Percentiles rank a stretch among this genome's conserved stretches.
phyloP scores from a whole-genome alignment of 2,113 vertebrate species.

The Ptychochromis oligacanthus region DNA sequence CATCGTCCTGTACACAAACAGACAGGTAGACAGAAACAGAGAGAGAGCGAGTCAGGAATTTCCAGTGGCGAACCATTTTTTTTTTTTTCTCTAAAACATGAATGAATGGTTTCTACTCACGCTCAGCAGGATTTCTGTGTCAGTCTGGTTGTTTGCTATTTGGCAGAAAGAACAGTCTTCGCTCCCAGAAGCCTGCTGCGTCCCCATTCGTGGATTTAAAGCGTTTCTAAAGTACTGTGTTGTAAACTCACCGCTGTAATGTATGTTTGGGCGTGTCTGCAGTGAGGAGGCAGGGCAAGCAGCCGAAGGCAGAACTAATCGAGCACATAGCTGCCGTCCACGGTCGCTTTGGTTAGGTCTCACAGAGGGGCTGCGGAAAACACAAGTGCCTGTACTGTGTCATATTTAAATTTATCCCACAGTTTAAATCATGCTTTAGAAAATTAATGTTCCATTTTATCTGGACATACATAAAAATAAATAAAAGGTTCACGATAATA shows the following conservation, averaged over 20 bases:
- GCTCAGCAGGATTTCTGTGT: conserved; percentile 74
- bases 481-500: too few relatives aligned
- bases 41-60: not conserved
- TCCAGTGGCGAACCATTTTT: not conserved
- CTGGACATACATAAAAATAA: too few relatives aligned
- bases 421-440: too few relatives aligned
- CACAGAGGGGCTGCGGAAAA: too few relatives aligned
- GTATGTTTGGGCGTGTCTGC: not conserved
- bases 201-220: not conserved
- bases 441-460: too few relatives aligned
- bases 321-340: not conserved
- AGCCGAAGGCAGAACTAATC: not conserved
- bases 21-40: too few relatives aligned
- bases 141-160: conserved; percentile 71
- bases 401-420: too few relatives aligned
- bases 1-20: conserved; percentile 73
- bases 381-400: too few relatives aligned
- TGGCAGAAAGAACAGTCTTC: conserved; percentile 83
- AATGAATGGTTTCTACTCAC: conserved; percentile 35
- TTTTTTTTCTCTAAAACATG: not conserved
- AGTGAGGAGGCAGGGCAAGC: not conserved
- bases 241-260: not conserved
- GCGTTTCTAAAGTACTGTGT: not conserved
- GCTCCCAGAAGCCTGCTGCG: not conserved
- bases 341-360: not conserved